Evolutionary conservation across 2,113 vertebrate species (phyloP).

Genomic region (Uropsilus gracilis): DNA sequence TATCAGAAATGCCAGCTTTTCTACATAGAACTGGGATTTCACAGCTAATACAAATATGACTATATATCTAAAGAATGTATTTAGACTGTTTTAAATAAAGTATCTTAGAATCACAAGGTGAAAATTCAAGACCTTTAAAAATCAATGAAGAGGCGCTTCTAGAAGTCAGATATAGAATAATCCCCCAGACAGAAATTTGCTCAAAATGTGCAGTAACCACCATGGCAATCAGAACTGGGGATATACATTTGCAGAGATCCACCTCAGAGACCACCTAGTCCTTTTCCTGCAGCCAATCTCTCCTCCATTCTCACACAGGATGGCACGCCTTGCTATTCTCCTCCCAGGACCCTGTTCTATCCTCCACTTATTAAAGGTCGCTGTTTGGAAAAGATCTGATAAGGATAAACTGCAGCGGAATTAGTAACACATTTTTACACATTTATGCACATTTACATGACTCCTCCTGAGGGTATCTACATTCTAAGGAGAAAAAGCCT

Average conservation of each 20-base stretch:
- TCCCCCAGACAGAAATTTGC: not conserved
- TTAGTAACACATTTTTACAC: not conserved
- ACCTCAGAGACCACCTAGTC: not conserved
- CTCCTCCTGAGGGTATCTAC: not conserved
- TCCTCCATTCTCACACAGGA: not conserved
- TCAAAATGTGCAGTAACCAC: not conserved
- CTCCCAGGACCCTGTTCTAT: not conserved
- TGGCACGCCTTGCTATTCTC: not conserved
- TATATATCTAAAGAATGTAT: not conserved
- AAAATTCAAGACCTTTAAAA: slow-evolving; percentile 8
- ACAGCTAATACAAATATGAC: not conserved
- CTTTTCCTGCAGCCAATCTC: not conserved
- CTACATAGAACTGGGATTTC: not conserved
- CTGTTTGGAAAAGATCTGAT: not conserved
- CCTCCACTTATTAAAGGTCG: not conserved
- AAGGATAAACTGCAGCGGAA: not conserved
- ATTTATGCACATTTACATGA: no score
- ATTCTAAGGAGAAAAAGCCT: not conserved
- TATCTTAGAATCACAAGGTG: not conserved
- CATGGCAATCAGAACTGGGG: not conserved
- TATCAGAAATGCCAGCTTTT: not conserved
- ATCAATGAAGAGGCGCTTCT: not conserved
- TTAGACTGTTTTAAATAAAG: not conserved
- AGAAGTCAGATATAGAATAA: not conserved
- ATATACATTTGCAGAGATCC: not conserved